These are phyloP conservation scores for Cantharis rustica DNA, from an alignment of 2,888 invertebrate genomes.

Conservation along the genomic window DNA sequence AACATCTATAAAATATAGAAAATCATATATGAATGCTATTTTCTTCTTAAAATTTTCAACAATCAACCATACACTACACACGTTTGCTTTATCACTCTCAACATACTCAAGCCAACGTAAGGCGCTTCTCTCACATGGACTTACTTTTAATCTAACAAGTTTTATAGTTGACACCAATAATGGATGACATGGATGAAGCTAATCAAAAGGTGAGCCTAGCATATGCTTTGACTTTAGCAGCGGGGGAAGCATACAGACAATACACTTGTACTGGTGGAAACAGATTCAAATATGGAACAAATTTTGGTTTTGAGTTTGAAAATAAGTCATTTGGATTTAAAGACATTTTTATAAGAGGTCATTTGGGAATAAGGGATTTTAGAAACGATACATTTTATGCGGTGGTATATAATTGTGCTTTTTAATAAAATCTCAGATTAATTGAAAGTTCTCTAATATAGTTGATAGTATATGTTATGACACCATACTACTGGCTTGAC, in stretches of 20 bases:
- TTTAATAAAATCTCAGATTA: neutral
- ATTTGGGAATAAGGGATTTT: too few relatives aligned
- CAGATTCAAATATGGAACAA: neutral
- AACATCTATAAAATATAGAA: too few relatives aligned
- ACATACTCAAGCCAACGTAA: too few relatives aligned
- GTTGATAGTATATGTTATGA: neutral
- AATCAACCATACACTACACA: too few relatives aligned
- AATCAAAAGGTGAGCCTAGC: neutral
- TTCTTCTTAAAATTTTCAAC: too few relatives aligned
- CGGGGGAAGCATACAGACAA: accelerated
- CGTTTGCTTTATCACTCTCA: too few relatives aligned
- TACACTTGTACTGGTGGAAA: neutral
- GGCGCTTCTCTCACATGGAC: too few relatives aligned
- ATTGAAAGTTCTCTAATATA: neutral
- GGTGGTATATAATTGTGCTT: neutral
- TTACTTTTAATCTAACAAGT: neutral
- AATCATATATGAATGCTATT: too few relatives aligned
- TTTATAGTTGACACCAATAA: neutral
- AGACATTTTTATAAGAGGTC: neutral
- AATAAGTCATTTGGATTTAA: accelerated
- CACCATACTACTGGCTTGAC: neutral
- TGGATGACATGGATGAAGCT: neutral
- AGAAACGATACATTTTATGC: neutral
- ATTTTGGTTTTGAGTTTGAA: neutral
- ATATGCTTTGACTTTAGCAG: neutral